phyloP scores from a whole-genome alignment of 2,797 vertebrate genomes.

The Monodelphis domestica region DNA sequence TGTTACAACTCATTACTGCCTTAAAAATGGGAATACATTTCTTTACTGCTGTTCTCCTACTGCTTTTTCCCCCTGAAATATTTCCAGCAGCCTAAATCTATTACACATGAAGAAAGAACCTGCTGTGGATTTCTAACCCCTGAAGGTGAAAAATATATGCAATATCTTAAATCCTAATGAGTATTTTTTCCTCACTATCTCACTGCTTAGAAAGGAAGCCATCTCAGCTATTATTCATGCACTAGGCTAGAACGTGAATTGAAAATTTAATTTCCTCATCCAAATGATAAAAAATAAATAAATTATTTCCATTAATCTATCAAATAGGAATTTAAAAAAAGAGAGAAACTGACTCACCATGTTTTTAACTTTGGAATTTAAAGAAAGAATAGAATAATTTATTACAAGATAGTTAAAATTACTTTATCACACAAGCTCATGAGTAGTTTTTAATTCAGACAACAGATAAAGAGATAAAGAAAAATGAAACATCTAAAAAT shows the following conservation, averaged over 20 bases:
- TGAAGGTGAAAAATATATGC: slow-evolving; percentile 35
- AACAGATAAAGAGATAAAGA: background rate
- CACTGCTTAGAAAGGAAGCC: background rate
- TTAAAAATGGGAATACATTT: background rate
- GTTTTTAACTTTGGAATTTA: background rate
- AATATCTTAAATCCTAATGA: slow-evolving; percentile 16
- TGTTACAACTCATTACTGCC: background rate
- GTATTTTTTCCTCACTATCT: background rate
- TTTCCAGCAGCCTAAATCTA: background rate
- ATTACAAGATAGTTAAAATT: background rate
- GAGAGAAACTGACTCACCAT: background rate
- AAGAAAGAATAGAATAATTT: background rate
- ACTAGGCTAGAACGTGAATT: background rate
- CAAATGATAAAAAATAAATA: background rate
- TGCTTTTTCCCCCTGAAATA: background rate
- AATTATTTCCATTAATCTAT: background rate
- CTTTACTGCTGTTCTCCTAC: background rate
- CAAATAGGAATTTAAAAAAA: background rate
- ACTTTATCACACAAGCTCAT: background rate
- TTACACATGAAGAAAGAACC: slow-evolving; percentile 10
- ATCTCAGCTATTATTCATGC: background rate
- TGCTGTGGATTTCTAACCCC: background rate
- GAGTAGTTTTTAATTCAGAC: background rate
- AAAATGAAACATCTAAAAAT: background rate
- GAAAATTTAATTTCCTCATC: background rate